Evolutionary conservation across 1,140 invertebrate genomes (phyloP), one percentile per base, ranked within the genome.

Genomic region (Trichonephila inaurata): DNA sequence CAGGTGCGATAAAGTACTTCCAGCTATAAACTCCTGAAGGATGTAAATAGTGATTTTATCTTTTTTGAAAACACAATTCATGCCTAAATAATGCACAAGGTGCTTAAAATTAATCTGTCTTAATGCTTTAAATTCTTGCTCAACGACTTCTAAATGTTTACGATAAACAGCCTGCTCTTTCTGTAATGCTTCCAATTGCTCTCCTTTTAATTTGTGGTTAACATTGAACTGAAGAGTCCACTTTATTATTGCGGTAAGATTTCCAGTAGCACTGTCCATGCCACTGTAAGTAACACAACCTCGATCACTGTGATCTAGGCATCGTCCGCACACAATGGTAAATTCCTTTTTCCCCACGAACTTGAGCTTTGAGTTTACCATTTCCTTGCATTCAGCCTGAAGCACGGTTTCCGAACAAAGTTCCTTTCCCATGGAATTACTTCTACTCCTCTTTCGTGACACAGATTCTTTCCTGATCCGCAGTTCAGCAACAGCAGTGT

Each of bases 1-100:
- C 60, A 97, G 95, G 95, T 96, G 97, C 72, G 96, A 96, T 95
- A 62, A 95, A 94, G 12, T 96, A 95, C 66, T 97, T 95, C 85
- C 95, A 94, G 96, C 96, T 91, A 97, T 96, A 95, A 97, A 97
- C 95, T 98, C 97, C 95, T 96, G 95, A 72, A 96, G 94, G 24
- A 96, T 94, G 95, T 96, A 94, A 62, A 94, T 86, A 7, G 66
- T 28, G 40, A 96, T 95, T 93, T 96, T 96, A 85, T 97, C 96
- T 88, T 96, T 96, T 58, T 97, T 96, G 66, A 96, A 95, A 8
- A 96, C 94, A 95, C 97, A 97, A 94, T 97, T 97, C 95, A 98
- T 97, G 94, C 97, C 97, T 85, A 97, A 96, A 96, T 98, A 98
- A 94, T 97, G 96, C 19, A 97, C 96, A 12, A 98, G 96, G 96